Evolutionary conservation across 2,113 vertebrate species (phyloP).

Genomic region (Cryptotis parvus): DNA sequence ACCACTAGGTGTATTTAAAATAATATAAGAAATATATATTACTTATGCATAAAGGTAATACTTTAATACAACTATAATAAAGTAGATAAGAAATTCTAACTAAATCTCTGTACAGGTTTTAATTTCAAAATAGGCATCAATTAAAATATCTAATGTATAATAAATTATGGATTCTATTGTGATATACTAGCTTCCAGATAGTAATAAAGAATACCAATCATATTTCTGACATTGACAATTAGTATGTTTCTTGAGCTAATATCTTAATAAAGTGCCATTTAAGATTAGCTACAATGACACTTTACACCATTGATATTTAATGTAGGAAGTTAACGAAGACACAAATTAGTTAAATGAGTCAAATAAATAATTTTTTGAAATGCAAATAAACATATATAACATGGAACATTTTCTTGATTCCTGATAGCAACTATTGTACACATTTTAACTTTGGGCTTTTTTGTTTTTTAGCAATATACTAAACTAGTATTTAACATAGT

Average conservation of each 20-base stretch:
- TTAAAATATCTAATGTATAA: neutral
- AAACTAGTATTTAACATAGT: no score
- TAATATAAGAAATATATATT: neutral
- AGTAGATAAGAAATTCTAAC: neutral
- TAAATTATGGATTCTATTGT: neutral
- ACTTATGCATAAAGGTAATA: accelerated
- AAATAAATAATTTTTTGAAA: neutral
- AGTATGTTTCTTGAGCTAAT: neutral
- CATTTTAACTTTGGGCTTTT: no score
- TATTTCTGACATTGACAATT: neutral
- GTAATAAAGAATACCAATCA: neutral
- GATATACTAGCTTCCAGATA: neutral
- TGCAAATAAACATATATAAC: no score
- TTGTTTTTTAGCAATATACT: no score
- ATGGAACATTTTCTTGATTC: no score
- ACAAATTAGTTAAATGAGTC: neutral
- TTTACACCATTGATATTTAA: neutral
- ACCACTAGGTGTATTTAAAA: neutral
- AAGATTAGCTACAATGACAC: neutral
- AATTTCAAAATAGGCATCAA: neutral
- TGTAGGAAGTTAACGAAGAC: neutral
- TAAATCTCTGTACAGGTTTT: neutral
- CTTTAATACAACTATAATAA: neutral
- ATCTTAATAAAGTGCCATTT: neutral
- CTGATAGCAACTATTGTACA: no score